These are phyloP conservation scores for Chlorocebus sabaeus DNA, from an alignment of 2,113 vertebrate genomes.

Conservation along the genomic window DNA sequence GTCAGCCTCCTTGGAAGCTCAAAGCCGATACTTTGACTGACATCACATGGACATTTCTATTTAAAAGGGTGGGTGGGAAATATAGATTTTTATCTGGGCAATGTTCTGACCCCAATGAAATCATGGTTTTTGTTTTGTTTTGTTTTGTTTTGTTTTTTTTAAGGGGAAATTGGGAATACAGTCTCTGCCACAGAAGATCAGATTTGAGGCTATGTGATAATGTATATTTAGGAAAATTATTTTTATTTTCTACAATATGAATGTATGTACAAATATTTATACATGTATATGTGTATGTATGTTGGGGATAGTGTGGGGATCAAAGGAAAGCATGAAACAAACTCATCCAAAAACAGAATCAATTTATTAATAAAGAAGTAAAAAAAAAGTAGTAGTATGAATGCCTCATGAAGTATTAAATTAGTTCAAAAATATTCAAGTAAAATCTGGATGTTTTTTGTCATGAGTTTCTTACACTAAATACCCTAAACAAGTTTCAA, in stretches of 20 bases:
- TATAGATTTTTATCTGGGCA: neutral
- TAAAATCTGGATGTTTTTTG: neutral
- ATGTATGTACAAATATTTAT: neutral
- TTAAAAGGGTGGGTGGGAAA: neutral
- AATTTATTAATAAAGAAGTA: neutral
- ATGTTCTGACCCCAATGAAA: neutral
- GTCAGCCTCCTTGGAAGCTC: neutral
- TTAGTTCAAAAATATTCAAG: neutral
- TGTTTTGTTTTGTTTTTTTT: too few relatives aligned
- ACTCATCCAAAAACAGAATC: neutral
- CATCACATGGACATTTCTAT: neutral
- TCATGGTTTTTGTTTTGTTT: neutral
- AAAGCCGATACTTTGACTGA: neutral
- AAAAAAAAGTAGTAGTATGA: neutral
- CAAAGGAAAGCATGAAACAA: neutral
- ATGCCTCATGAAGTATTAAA: neutral
- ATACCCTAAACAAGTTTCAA: neutral
- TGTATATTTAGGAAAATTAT: neutral
- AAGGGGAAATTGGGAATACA: neutral
- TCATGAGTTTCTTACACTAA: neutral
- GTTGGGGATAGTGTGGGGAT: neutral
- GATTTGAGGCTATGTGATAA: neutral
- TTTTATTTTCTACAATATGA: neutral
- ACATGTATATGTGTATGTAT: neutral
- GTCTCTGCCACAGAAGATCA: neutral